A percentile compares a stretch with the other conserved stretches of the same genome.
Conservation (phyloP, 2,888 invertebrate species). For the Carcina quercana region DNA sequence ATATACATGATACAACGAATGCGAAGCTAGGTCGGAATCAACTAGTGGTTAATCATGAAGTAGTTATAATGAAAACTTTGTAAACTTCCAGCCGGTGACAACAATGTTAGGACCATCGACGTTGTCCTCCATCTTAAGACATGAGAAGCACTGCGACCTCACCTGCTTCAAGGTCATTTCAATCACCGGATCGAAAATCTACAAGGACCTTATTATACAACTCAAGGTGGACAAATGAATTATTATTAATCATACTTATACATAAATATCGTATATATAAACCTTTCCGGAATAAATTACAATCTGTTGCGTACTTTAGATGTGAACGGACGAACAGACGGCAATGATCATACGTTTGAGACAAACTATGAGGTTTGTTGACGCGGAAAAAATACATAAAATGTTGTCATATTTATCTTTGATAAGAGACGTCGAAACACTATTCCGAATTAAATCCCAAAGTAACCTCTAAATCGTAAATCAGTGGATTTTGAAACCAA, state of each 20-base stretch:
- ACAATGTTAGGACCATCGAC: not conserved
- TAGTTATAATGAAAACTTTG: not conserved
- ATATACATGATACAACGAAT: not conserved
- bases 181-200: not conserved
- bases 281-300: not conserved
- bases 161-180: not conserved
- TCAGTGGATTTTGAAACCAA: too few relatives aligned
- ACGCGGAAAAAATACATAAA: not conserved
- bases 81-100: not conserved
- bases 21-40: not conserved
- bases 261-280: not conserved
- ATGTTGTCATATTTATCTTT: too few relatives aligned
- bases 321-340: not conserved
- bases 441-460: too few relatives aligned
- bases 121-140: not conserved
- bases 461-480: too few relatives aligned
- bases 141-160: slow-evolving; percentile 1
- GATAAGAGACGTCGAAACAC: too few relatives aligned
- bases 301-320: not conserved
- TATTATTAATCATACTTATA: not conserved
- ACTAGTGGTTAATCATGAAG: not conserved
- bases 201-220: not conserved
- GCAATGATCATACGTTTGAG: not conserved
- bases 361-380: not conserved
- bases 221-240: not conserved